phyloP scores from a whole-genome alignment of 2,888 invertebrate genomes.

The Drosophila quinaria region DNA sequence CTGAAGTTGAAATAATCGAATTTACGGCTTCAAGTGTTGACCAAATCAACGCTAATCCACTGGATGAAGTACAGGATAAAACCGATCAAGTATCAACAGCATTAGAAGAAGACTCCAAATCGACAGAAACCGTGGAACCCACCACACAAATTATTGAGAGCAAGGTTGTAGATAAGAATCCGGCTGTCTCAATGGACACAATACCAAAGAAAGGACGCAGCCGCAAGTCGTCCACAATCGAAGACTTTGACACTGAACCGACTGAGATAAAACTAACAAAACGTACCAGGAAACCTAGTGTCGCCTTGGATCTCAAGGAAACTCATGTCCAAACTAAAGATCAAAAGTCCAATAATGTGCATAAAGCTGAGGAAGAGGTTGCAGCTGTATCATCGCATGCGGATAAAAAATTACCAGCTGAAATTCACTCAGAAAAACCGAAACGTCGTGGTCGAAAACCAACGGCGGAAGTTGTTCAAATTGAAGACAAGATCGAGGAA shows the following conservation, averaged over 20 bases:
- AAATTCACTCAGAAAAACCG: background rate
- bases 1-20: background rate
- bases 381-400: background rate
- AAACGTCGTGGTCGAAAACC: conserved; percentile 7
- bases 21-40: background rate
- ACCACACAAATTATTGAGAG: background rate
- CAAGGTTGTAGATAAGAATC: background rate
- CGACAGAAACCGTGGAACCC: background rate
- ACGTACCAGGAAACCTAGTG: background rate
- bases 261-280: background rate
- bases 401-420: background rate
- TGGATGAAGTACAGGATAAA: background rate
- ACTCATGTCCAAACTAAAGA: background rate
- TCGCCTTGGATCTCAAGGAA: background rate
- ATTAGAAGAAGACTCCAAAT: background rate
- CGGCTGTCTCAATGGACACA: background rate
- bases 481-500: background rate
- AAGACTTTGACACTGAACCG: background rate
- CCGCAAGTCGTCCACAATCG: background rate
- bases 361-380: background rate
- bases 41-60: background rate
- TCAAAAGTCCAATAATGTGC: background rate
- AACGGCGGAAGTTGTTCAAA: background rate
- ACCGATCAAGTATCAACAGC: background rate
- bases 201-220: background rate